Evolutionary conservation across 2,888 invertebrate genomes (phyloP), one percentile per base, ranked within the genome.

Genomic region (Tetragonula carbonaria): DNA sequence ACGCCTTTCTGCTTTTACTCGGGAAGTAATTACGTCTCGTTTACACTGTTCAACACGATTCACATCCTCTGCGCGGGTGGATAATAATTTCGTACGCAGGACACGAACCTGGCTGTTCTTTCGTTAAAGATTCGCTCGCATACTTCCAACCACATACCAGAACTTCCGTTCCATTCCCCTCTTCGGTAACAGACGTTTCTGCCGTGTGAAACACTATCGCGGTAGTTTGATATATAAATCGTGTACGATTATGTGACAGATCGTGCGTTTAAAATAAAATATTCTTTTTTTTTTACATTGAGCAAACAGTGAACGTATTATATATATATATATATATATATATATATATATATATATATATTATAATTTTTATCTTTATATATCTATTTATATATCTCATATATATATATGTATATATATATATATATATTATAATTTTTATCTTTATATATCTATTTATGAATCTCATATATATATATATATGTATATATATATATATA

Each of bases 11-110:
- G 77, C 85, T 87, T 62, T 85, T 80, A 80, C 83, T 74, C 87
- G 82, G 88, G 88, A 86, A 87, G 83, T 87, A 86, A 87, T 87
- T 87, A 86, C 50, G 72, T 38, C 76, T 80, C 67, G 72, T 87
- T 77, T 81, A 75, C 82, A 77, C 28, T 66, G 66, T 74, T 51
- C 38, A 66, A 63, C 78, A 63, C 55, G 55, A 68, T 81, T 78
- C 78, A 45, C 76, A 62, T 84, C 66, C 73, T 66, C 70, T 65
- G 74, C 16, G 74, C 38, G 65, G 84, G 78, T 38, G 87, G 67
- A 33, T n/a, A 70, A 33, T 51, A 59, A 72, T 78, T 78, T 66
- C 8, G 57, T 57, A 66, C 72, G 28, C 50, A 23, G 72, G 2
- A 57, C 33, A 18, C 28, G n/a, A 45, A 21, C 55, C 59, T 28